Evolutionary conservation across 1,140 invertebrate genomes (phyloP).

Genomic region (Diachasmimorpha longicaudata): DNA sequence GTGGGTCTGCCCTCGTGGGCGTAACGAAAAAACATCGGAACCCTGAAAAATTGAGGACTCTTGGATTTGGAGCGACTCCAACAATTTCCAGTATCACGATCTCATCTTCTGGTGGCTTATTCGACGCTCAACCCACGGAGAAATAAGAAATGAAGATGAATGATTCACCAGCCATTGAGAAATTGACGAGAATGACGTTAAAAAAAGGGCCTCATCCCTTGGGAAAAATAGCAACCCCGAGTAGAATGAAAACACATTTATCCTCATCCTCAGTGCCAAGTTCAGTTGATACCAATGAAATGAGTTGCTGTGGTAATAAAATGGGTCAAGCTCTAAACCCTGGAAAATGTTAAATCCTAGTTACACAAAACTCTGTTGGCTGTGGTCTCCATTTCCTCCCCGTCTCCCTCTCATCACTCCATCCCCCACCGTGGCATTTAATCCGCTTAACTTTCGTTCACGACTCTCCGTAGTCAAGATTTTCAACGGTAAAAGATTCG

Average conservation of each 20-base stretch:
- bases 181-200: neutral
- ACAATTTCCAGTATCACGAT: slow-evolving; percentile 1
- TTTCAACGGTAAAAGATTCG: slow-evolving; percentile 17
- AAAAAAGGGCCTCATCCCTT: neutral
- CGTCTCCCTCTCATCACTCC: no score
- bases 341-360: slow-evolving; percentile 24
- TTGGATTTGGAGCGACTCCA: slow-evolving; percentile 4
- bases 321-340: slow-evolving; percentile 28
- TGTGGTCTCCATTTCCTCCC: neutral
- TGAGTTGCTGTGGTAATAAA: slow-evolving; percentile 17
- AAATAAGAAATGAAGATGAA: slow-evolving; percentile 8
- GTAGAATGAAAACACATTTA: neutral
- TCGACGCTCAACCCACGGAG: neutral
- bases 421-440: neutral
- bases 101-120: neutral
- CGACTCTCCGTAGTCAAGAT: slow-evolving; percentile 29
- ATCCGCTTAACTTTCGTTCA: slow-evolving; percentile 34
- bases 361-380: slow-evolving; percentile 24
- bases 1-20: neutral
- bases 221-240: neutral
- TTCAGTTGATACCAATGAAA: neutral
- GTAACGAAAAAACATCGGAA: neutral
- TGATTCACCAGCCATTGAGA: slow-evolving; percentile 2
- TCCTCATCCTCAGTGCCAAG: neutral
- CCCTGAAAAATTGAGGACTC: slow-evolving; percentile 1